phyloP scores from a whole-genome alignment of 2,888 invertebrate genomes.

The Gymnosoma rotundatum region DNA sequence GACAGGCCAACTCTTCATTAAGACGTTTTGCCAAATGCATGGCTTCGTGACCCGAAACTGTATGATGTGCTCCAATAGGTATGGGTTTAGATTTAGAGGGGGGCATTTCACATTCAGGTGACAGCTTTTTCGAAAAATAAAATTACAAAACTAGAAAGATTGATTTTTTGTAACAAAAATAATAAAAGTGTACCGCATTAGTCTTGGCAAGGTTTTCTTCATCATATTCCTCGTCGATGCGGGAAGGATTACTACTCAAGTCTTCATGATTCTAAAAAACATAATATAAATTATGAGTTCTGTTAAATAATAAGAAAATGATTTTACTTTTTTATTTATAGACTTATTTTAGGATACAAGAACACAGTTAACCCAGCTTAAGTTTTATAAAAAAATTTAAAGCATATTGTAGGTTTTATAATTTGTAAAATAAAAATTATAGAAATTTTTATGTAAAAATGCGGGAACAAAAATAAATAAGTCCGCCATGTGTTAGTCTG shows the following conservation, averaged over 20 bases:
- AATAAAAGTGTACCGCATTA: conserved; percentile 75
- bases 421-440: no score
- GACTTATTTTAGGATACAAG: no score
- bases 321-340: no score
- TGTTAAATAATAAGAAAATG: no score
- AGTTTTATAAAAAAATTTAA: no score
- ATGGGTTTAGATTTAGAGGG: conserved; percentile 88
- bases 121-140: conserved; percentile 37
- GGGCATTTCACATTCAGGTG: conserved; percentile 67
- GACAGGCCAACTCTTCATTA: conserved; percentile 85
- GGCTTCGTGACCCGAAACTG: conserved; percentile 91
- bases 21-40: conserved; percentile 88
- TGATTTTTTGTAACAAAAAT: not conserved
- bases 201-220: conserved; percentile 75
- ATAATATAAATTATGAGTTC: not conserved
- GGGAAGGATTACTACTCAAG: conserved; percentile 83
- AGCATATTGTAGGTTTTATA: no score
- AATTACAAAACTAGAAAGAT: not conserved
- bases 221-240: conserved; percentile 90
- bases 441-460: no score
- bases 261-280: conserved; percentile 85
- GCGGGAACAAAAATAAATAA: no score
- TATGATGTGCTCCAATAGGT: conserved; percentile 87
- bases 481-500: no score
- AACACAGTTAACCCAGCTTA: no score